These are phyloP conservation scores for Microcebus ravelobensis DNA, from an alignment of 2,113 vertebrate genomes.

Conservation along the genomic window DNA sequence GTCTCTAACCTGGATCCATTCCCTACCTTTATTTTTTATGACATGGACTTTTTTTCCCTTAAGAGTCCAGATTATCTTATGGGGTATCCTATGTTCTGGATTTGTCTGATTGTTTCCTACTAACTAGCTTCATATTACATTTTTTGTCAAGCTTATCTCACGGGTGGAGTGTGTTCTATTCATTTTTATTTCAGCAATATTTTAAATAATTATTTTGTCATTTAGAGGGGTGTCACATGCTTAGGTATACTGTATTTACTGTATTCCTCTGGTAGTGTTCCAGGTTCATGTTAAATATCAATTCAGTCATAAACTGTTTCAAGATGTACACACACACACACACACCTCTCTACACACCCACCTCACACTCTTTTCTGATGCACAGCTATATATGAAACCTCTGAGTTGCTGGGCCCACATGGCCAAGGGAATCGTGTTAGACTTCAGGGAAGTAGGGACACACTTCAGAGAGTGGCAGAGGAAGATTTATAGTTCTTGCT, in stretches of 20 bases:
- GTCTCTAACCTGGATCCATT: background rate
- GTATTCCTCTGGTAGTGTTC: slow-evolving; percentile 12
- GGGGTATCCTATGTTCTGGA: background rate
- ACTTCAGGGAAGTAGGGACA: background rate
- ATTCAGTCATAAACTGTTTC: background rate
- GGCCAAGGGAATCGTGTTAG: background rate
- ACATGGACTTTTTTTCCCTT: background rate
- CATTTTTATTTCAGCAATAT: slow-evolving; percentile 26
- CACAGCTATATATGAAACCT: background rate
- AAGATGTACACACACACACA: background rate
- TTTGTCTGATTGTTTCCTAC: slow-evolving; percentile 2
- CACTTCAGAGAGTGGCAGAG: background rate
- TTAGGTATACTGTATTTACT: background rate
- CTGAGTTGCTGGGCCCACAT: background rate
- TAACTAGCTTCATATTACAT: slow-evolving; percentile 6
- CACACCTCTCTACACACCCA: background rate
- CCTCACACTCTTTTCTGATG: background rate
- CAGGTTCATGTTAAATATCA: background rate
- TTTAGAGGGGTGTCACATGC: background rate
- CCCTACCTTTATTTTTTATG: background rate
- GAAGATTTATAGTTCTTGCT: background rate
- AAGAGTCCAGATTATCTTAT: background rate
- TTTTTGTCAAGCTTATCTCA: background rate
- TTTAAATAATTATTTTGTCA: slow-evolving; percentile 19
- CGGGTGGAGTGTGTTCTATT: background rate